These are phyloP conservation scores for Potorous gilbertii DNA, from an alignment of 2,797 vertebrate genomes.

Conservation along the genomic window DNA sequence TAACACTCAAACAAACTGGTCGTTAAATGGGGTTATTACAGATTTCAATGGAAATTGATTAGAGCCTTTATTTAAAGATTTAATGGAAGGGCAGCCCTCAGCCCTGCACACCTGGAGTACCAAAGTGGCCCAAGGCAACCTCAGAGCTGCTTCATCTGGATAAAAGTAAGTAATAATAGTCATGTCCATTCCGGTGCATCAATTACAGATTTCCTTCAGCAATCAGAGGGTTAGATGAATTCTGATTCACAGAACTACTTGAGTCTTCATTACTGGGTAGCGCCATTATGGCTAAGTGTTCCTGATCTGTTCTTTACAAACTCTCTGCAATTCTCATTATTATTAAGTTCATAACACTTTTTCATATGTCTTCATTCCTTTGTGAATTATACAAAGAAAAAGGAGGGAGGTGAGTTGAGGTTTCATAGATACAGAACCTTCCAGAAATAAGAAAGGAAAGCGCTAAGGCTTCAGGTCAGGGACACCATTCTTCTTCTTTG, in stretches of 20 bases:
- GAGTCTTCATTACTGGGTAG: constrained; percentile 85
- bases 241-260: constrained; percentile 83
- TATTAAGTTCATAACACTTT: constrained; percentile 78
- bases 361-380: constrained; percentile 73
- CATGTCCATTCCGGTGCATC: constrained; percentile 69
- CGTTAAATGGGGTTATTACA: constrained; percentile 86
- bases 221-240: constrained; percentile 73
- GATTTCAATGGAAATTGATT: constrained; percentile 86
- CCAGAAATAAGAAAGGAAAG: neutral
- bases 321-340: constrained; percentile 80
- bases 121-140: constrained; percentile 66
- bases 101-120: constrained; percentile 74
- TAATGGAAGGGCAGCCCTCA: constrained; percentile 75
- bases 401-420: constrained; percentile 36
- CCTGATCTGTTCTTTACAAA: constrained; percentile 83
- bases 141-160: constrained; percentile 67
- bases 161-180: constrained; percentile 73
- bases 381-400: constrained; percentile 53
- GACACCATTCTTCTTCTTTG: neutral
- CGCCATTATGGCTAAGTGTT: constrained; percentile 83
- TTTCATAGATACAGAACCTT: constrained; percentile 49
- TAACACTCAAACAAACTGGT: constrained; percentile 88
- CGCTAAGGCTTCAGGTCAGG: neutral
- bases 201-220: constrained; percentile 70
- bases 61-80: constrained; percentile 81